Evolutionary conservation across 2,888 invertebrate species (phyloP), one percentile per base, ranked within the genome.

Genomic region (Heliconius hortense): DNA sequence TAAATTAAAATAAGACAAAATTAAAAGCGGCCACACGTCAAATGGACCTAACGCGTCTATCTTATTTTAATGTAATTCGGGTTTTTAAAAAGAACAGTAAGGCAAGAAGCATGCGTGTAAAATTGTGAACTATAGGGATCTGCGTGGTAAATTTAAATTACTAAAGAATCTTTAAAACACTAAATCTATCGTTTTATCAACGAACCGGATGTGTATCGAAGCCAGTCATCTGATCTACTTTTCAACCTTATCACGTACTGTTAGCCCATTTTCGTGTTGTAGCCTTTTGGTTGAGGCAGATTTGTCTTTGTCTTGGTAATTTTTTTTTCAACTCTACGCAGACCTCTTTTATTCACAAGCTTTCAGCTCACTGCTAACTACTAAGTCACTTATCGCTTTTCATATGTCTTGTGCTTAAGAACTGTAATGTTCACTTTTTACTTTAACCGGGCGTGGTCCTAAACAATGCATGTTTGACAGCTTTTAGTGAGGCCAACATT

Each of bases 51-150:
- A 81, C 82, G 83, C 85, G 83, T 83, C 82, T 82, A 85, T 89
- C 92, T 93, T 93, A 93, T 93, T 93, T 93, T 93, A 91, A 93
- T 91, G 86, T 92, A 91, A 92, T 92, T 92, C 91, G 89, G 84
- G 78, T 78, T 78, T 78, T 67, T 80, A 77, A 88, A 89, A 89
- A 88, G 88, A 90, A 90, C 82, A 80, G 81, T 84, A 90, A 94
- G 95, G 95, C 95, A 95, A 95, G 95, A 95, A 95, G 95, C 95
- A 95, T 95, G 95, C 95, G 95, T 95, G 87, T 88, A 84, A 86
- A 85, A 83, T 83, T 85, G 87, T 86, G 86, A 84, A 85, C 82
- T 85, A 86, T 84, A 85, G 87, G 88, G 92, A 90, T 92, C 90
- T 92, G 92, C 89, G 90, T 86, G 85, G 74, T 63, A 72, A 66